Evolutionary conservation across 2,113 vertebrate genomes (phyloP).

Genomic region (Trematocara zebra): DNA sequence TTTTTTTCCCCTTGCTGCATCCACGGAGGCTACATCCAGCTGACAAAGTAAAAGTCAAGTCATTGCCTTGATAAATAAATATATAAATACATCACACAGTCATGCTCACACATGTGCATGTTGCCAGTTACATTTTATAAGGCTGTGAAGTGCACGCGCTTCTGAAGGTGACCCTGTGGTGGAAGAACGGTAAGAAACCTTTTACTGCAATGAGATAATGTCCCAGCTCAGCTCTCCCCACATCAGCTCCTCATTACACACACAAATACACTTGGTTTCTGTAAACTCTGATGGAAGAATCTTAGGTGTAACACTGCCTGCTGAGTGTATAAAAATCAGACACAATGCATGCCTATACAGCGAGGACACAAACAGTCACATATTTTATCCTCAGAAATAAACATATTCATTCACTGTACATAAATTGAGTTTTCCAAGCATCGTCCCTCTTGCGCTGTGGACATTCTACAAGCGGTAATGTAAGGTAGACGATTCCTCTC

Average conservation of each 20-base stretch:
- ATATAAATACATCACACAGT: background rate
- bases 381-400: background rate
- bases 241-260: slow-evolving; percentile 7
- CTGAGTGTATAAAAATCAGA: background rate
- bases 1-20: background rate
- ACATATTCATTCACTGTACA: slow-evolving; percentile 3
- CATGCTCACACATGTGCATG: background rate
- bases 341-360: background rate
- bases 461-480: background rate
- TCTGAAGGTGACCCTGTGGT: slow-evolving; percentile 50
- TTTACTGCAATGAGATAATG: slow-evolving; percentile 48
- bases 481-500: slow-evolving; percentile 28
- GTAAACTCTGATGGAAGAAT: background rate
- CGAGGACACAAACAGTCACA: background rate
- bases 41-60: slow-evolving; percentile 2
- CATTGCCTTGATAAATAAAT: background rate
- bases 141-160: slow-evolving; percentile 18
- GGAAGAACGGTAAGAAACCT: slow-evolving; percentile 30
- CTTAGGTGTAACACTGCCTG: background rate
- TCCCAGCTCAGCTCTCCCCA: slow-evolving; percentile 42
- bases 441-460: background rate
- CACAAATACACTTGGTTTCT: background rate
- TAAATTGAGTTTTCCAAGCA: background rate
- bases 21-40: background rate
- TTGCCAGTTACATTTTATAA: slow-evolving; percentile 43